Evolutionary conservation across 2,888 invertebrate species (phyloP).

Genomic region (Neoscelio sp.): DNA sequence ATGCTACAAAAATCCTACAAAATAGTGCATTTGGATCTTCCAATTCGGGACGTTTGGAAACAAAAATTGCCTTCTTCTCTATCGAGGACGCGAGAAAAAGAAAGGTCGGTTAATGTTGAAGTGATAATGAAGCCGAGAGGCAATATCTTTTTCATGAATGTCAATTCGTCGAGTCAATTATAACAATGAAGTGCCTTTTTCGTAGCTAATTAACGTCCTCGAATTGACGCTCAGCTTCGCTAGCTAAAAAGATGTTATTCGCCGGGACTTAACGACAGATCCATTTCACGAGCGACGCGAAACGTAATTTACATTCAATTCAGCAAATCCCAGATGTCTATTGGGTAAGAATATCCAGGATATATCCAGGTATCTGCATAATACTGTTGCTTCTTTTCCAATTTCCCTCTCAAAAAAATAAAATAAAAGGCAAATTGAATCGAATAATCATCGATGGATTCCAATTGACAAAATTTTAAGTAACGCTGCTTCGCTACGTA

Average conservation of each 20-base stretch:
- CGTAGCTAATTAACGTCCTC: conserved; percentile 53
- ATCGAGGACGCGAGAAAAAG: too few species aligned
- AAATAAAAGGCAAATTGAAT: too few species aligned
- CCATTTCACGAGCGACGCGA: conserved; percentile 73
- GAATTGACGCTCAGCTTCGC: conserved; percentile 29
- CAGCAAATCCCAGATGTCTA: conserved; percentile 78
- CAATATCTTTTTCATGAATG: conserved; percentile 31
- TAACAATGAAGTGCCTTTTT: conserved; percentile 49
- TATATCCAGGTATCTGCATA: conserved; percentile 77
- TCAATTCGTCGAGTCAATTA: conserved; percentile 47
- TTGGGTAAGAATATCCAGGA: conserved; percentile 76
- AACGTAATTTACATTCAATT: conserved; percentile 80
- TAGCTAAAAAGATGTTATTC: conserved; percentile 45
- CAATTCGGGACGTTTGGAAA: background rate
- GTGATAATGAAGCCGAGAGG: too few species aligned
- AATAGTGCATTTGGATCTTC: background rate
- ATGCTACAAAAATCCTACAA: background rate
- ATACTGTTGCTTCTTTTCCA: conserved; percentile 64
- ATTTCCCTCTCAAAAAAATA: too few species aligned
- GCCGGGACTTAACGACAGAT: conserved; percentile 75
- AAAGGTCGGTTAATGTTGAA: too few species aligned
- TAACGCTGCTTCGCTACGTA: too few species aligned
- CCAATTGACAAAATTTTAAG: too few species aligned
- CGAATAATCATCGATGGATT: too few species aligned
- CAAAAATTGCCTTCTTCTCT: too few species aligned